These are phyloP conservation scores for Epinephelus lanceolatus DNA, from an alignment of 2,113 vertebrate species.

Conservation along the genomic window DNA sequence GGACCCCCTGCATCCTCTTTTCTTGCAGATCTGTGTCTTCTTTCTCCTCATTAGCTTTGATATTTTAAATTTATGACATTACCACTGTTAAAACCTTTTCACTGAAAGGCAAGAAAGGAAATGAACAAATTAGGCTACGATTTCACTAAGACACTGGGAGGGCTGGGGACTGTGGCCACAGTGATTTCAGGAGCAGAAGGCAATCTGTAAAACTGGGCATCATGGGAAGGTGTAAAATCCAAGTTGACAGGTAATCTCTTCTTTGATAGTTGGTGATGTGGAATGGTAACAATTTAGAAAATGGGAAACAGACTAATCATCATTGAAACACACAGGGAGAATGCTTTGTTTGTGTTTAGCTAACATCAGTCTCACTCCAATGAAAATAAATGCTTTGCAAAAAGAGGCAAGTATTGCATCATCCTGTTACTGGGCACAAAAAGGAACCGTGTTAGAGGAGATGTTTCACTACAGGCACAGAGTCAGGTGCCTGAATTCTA, in stretches of 20 bases:
- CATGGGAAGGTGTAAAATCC: constrained; percentile 1
- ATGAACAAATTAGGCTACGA: neutral
- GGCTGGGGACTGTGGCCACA: neutral
- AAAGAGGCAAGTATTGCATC: constrained; percentile 5
- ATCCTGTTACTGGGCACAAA: neutral
- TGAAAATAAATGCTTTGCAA: neutral
- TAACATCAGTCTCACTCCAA: neutral
- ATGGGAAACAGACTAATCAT: neutral
- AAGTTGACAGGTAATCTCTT: neutral
- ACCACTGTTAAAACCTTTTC: neutral
- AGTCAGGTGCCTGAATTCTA: neutral
- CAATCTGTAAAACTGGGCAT: neutral
- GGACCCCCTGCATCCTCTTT: neutral
- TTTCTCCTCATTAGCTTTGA: constrained; percentile 21
- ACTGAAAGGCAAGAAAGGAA: neutral
- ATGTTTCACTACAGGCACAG: neutral
- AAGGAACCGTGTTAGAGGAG: no score
- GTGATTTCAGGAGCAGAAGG: neutral
- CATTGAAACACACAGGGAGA: neutral
- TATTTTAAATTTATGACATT: constrained; percentile 2
- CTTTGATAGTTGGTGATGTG: neutral
- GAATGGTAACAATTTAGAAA: neutral
- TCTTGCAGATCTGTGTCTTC: neutral
- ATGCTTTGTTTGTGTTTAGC: neutral
- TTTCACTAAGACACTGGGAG: neutral